Evolutionary conservation across 64 coral and sea anemone genomes (phyloP).

Genomic region (Montipora foliosa): DNA sequence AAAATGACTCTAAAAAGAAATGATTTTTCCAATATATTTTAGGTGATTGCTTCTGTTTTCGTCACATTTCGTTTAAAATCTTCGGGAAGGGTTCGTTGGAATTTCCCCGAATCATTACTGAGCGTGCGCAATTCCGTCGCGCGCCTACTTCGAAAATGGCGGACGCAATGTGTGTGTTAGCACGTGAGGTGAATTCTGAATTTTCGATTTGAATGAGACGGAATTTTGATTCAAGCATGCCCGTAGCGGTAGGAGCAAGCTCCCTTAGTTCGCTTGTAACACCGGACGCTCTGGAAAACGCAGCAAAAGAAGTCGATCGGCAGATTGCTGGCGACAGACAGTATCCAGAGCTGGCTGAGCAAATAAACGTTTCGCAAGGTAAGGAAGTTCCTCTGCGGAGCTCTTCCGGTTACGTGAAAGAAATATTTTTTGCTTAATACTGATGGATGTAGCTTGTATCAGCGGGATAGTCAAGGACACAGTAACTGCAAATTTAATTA

Average conservation of each 20-base stretch:
- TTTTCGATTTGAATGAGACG: neutral
- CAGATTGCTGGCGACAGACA: conserved; percentile 85
- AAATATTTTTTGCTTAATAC: neutral
- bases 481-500: too few species aligned
- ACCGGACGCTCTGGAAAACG: conserved; percentile 87
- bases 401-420: neutral
- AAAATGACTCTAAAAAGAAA: too few species aligned
- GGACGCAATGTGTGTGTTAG: conserved; percentile 50
- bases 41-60: too few species aligned
- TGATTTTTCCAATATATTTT: too few species aligned
- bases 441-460: neutral
- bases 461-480: neutral
- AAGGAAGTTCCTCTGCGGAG: conserved; percentile 9
- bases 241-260: conserved; percentile 60
- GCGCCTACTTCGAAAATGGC: conserved; percentile 92
- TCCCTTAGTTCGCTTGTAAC: conserved; percentile 52
- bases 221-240: conserved; percentile 71
- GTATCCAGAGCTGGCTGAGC: conserved; percentile 89
- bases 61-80: neutral
- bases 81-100: neutral
- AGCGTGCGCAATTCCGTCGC: conserved; percentile 81
- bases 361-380: conserved; percentile 83
- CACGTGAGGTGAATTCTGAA: neutral
- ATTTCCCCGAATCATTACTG: conserved; percentile 8
- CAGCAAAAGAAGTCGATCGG: conserved; percentile 94